Evolutionary conservation across 1,140 invertebrate species (phyloP).

Genomic region (Periplaneta americana): DNA sequence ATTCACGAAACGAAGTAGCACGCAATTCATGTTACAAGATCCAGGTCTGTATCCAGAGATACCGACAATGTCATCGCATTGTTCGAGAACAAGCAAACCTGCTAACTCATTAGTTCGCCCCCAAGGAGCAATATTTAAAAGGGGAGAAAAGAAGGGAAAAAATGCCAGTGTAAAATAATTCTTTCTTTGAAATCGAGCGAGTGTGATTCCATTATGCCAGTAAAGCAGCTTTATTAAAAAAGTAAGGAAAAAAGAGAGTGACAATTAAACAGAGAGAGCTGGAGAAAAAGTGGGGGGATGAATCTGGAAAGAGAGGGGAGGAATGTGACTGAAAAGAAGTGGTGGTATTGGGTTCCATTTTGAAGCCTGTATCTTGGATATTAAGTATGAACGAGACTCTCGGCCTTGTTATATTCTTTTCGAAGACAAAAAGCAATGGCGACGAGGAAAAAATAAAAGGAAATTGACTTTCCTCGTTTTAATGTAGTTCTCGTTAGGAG

Average conservation of each 20-base stretch:
- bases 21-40: background rate
- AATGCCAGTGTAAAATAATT: background rate
- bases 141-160: background rate
- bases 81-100: background rate
- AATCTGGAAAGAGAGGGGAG: background rate
- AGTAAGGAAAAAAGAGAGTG: conserved; percentile 1
- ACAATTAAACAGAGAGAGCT: conserved; percentile 14
- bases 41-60: background rate
- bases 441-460: background rate
- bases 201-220: background rate
- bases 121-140: background rate
- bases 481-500: background rate
- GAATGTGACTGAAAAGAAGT: background rate
- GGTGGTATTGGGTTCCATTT: background rate
- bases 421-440: background rate
- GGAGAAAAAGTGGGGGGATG: conserved; percentile 10
- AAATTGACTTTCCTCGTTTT: background rate
- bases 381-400: background rate
- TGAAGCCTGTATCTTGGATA: background rate
- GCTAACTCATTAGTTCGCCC: background rate
- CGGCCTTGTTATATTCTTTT: background rate
- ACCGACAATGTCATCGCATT: background rate
- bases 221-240: conserved; percentile 5
- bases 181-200: conserved; percentile 6
- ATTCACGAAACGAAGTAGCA: background rate